Evolutionary conservation across 2,113 vertebrate genomes (phyloP).

Genomic region (Trichechus manatus): DNA sequence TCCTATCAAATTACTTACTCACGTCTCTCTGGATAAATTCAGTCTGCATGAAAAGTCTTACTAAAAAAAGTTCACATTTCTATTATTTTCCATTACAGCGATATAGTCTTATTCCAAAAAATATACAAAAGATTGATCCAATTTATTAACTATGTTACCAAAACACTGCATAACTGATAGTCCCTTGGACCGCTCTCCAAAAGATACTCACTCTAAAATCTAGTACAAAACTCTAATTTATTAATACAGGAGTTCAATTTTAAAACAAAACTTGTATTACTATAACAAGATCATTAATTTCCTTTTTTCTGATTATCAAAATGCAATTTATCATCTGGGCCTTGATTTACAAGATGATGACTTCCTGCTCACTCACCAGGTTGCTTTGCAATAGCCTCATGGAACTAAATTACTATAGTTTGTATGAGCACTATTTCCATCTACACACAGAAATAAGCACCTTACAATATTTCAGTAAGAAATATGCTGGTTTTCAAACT

Average conservation of each 20-base stretch:
- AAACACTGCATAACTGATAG: not conserved
- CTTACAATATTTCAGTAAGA: constrained; percentile 1
- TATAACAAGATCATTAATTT: constrained; percentile 27
- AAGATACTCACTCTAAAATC: constrained; percentile 41
- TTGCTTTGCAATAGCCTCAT: not conserved
- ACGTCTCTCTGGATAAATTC: constrained; percentile 16
- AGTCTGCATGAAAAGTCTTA: not conserved
- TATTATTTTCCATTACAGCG: constrained; percentile 60
- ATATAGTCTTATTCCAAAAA: constrained; percentile 47
- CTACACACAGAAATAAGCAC: not conserved
- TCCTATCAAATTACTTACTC: constrained; percentile 29
- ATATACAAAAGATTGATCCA: not conserved
- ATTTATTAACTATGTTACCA: constrained; percentile 8
- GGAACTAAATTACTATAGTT: constrained; percentile 12
- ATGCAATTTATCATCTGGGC: constrained; percentile 16
- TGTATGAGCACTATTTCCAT: constrained; percentile 21
- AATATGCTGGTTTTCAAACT: constrained; percentile 22
- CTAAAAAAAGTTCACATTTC: not conserved
- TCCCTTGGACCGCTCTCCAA: not conserved
- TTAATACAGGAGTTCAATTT: constrained; percentile 24
- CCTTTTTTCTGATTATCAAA: constrained; percentile 56
- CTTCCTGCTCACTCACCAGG: not conserved
- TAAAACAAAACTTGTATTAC: constrained; percentile 51
- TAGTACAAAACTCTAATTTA: constrained; percentile 47
- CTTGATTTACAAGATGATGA: constrained; percentile 49